These are phyloP conservation scores for Colostygia pectinataria DNA, from an alignment of 2,888 invertebrate genomes.

Conservation along the genomic window DNA sequence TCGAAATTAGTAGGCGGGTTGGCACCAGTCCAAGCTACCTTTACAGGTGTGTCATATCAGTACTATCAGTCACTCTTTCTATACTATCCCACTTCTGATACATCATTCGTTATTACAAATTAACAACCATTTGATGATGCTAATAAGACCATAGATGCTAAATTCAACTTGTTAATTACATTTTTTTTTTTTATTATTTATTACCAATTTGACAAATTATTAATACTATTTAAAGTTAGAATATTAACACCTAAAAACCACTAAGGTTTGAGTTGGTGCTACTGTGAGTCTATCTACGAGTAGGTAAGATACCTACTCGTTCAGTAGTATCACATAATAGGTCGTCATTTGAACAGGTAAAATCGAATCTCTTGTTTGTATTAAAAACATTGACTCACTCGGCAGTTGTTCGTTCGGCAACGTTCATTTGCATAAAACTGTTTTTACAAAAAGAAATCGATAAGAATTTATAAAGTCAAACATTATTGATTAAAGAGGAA, in stretches of 20 bases:
- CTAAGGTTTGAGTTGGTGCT: too few relatives aligned
- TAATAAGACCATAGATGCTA: too few relatives aligned
- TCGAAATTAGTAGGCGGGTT: slow-evolving; percentile 60
- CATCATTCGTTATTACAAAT: not conserved
- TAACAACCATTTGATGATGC: too few relatives aligned
- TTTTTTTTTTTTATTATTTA: too few relatives aligned
- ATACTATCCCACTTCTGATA: slow-evolving; percentile 41
- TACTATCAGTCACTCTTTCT: slow-evolving; percentile 41
- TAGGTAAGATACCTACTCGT: too few relatives aligned
- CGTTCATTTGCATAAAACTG: slow-evolving; percentile 21
- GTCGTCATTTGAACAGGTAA: slow-evolving; percentile 59
- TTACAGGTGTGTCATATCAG: slow-evolving; percentile 69
- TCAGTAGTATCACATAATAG: too few relatives aligned
- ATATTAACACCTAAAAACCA: too few relatives aligned
- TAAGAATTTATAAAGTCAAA: not conserved
- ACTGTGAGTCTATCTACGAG: too few relatives aligned
- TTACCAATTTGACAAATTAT: too few relatives aligned
- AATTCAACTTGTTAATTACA: too few relatives aligned
- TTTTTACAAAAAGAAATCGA: not conserved
- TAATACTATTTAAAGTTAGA: too few relatives aligned
- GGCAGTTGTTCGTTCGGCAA: too few relatives aligned
- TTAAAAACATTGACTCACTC: slow-evolving; percentile 37
- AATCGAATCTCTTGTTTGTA: slow-evolving; percentile 44
- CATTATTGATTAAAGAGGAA: not conserved
- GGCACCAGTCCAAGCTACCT: slow-evolving; percentile 60